These are phyloP conservation scores for Microtus montanus DNA, from an alignment of 2,113 vertebrate genomes.

Conservation along the genomic window DNA sequence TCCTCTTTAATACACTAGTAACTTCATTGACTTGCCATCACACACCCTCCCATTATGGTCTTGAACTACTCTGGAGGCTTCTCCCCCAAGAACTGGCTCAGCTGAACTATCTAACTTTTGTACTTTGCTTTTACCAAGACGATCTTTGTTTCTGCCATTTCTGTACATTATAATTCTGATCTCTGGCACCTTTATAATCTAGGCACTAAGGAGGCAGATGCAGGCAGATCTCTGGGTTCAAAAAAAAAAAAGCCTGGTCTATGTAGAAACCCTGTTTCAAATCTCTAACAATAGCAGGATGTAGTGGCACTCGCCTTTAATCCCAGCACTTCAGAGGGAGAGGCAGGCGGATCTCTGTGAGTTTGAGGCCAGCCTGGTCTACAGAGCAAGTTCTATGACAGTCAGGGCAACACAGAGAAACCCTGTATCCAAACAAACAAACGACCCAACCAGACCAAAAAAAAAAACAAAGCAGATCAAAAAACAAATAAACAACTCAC, in stretches of 20 bases:
- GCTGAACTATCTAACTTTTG: not conserved
- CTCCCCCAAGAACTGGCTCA: not conserved
- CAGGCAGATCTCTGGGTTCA: not conserved
- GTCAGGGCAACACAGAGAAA: not conserved
- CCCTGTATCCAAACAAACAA: not conserved
- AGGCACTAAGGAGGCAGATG: not conserved
- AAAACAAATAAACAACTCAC: not conserved
- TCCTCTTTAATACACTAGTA: not conserved
- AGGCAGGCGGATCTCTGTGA: not conserved
- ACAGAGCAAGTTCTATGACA: not conserved
- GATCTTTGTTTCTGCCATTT: constrained; percentile 39
- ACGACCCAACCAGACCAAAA: too few relatives aligned
- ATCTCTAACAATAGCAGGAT: not conserved
- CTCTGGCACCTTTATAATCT: not conserved
- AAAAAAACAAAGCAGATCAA: too few relatives aligned
- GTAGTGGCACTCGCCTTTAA: not conserved
- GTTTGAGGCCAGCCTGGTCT: too few relatives aligned
- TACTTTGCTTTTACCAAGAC: not conserved
- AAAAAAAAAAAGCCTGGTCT: not conserved
- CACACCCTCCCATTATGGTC: not conserved
- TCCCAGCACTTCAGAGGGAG: not conserved
- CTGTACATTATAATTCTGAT: constrained; percentile 9
- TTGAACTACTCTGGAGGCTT: not conserved
- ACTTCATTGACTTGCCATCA: not conserved
- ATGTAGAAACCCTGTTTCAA: not conserved